Conservation (phyloP, 2,113 vertebrate genomes). For the human (Homo sapiens) region DNA sequence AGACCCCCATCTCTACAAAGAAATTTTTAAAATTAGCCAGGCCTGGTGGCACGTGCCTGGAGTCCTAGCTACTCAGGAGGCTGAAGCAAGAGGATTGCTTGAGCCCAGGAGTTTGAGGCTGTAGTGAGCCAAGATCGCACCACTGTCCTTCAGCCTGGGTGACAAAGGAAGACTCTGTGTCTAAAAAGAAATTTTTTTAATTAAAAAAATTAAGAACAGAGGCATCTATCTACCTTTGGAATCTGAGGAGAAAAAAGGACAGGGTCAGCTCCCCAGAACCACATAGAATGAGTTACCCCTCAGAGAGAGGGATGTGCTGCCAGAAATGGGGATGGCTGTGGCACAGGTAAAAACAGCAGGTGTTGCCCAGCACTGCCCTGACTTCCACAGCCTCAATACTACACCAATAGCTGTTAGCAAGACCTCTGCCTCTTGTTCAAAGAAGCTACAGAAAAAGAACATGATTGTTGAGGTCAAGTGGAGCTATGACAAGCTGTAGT, state of each 20-base stretch:
- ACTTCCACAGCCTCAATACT: not conserved
- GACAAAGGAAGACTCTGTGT: too few species aligned
- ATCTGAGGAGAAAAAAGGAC: not conserved
- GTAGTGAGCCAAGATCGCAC: too few species aligned
- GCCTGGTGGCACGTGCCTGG: too few species aligned
- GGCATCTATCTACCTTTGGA: not conserved
- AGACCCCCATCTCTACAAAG: too few species aligned
- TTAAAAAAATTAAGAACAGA: not conserved
- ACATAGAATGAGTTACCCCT: not conserved
- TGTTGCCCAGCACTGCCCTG: accelerated
- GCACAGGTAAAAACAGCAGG: not conserved
- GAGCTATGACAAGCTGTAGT: not conserved
- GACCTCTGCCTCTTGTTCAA: not conserved
- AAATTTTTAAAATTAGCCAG: too few species aligned
- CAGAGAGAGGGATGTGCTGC: not conserved
- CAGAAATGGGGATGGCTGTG: not conserved
- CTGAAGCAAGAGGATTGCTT: too few species aligned
- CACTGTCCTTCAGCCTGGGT: too few species aligned
- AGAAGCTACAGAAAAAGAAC: not conserved
- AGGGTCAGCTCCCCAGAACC: not conserved
- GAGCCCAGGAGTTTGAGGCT: too few species aligned
- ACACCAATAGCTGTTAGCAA: not conserved
- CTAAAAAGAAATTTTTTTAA: too few species aligned
- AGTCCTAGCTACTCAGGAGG: too few species aligned
- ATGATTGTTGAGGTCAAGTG: not conserved